These are phyloP conservation scores for Bedellia somnulentella DNA, from an alignment of 2,888 invertebrate genomes.

Conservation along the genomic window DNA sequence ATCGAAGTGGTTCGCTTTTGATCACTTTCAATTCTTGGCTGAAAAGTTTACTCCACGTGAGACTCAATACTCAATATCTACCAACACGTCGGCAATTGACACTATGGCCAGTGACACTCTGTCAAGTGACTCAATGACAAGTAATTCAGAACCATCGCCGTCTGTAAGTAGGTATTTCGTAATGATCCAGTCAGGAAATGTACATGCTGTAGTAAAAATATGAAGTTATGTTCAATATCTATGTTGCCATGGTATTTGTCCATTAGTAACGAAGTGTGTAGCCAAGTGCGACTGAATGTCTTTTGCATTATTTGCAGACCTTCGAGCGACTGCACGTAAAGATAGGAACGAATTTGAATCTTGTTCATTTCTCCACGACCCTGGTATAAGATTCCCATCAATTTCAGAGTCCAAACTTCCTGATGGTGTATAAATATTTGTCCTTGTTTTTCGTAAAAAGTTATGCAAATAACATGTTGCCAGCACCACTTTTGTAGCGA, in stretches of 20 bases:
- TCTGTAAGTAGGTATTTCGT: no score
- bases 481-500: slow-evolving; percentile 12
- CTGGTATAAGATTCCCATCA: slow-evolving; percentile 11
- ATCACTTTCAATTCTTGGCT: slow-evolving; percentile 10
- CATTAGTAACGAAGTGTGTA: slow-evolving; percentile 13
- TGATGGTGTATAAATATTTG: slow-evolving; percentile 9
- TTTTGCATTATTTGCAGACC: slow-evolving; percentile 10
- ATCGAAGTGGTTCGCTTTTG: slow-evolving; percentile 10
- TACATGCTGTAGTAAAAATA: no score
- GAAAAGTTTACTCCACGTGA: slow-evolving; percentile 11
- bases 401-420: slow-evolving; percentile 12
- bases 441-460: slow-evolving; percentile 12
- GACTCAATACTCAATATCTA: slow-evolving; percentile 9
- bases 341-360: slow-evolving; percentile 9
- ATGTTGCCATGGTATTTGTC: slow-evolving; percentile 14
- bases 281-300: slow-evolving; percentile 13
- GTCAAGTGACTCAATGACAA: no score
- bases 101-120: slow-evolving; percentile 9
- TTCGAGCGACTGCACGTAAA: slow-evolving; percentile 11
- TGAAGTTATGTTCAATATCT: slow-evolving; percentile 11
- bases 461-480: slow-evolving; percentile 13
- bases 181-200: no score
- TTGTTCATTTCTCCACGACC: slow-evolving; percentile 13
- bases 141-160: no score
- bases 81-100: slow-evolving; percentile 10